phyloP scores from a whole-genome alignment of 1,140 invertebrate genomes.

The Hermetia illucens region DNA sequence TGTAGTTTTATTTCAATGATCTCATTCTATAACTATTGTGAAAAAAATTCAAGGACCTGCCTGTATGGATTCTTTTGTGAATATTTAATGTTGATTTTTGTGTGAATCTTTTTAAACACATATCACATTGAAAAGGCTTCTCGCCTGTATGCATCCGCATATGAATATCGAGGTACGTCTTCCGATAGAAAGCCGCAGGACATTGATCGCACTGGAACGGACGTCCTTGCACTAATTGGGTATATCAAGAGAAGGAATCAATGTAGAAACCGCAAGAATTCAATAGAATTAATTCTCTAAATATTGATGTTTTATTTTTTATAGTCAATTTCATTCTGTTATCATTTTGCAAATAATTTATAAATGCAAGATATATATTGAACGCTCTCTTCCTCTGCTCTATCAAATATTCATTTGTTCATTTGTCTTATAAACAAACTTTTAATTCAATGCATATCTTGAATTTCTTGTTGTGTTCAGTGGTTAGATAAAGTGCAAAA shows the following conservation, averaged over 20 bases:
- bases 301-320: background rate
- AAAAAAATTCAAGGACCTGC: slow-evolving; percentile 21
- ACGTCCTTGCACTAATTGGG: slow-evolving; percentile 30
- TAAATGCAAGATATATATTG: too few relatives aligned
- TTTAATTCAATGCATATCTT: slow-evolving; percentile 1
- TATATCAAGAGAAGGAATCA: too few relatives aligned
- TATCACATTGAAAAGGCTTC: slow-evolving; percentile 53
- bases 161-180: slow-evolving; percentile 55
- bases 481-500: too few relatives aligned
- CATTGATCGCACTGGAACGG: slow-evolving; percentile 50
- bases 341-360: too few relatives aligned
- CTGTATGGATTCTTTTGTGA: slow-evolving; percentile 66
- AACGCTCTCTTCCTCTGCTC: too few relatives aligned
- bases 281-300: too few relatives aligned
- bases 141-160: slow-evolving; percentile 65
- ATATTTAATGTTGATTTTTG: slow-evolving; percentile 62
- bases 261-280: too few relatives aligned
- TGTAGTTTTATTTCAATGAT: background rate
- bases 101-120: slow-evolving; percentile 50
- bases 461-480: too few relatives aligned
- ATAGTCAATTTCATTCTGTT: background rate
- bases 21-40: background rate
- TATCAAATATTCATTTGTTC: background rate
- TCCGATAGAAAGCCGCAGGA: slow-evolving; percentile 46
- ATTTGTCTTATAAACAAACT: background rate